phyloP scores from a whole-genome alignment of 2,888 invertebrate genomes.

The Megalurothrips usitatus region DNA sequence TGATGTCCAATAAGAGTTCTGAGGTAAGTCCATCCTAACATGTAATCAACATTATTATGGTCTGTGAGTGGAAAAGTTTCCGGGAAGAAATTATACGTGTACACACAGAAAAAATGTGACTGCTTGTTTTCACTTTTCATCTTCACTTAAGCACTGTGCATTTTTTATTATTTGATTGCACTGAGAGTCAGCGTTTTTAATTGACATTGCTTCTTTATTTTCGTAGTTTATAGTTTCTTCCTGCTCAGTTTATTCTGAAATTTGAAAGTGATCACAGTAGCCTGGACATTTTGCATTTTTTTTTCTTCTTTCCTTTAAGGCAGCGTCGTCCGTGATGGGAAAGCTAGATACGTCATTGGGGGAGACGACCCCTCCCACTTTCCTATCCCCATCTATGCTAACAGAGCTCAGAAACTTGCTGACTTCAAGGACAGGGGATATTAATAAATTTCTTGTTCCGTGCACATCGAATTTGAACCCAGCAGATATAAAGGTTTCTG shows the following conservation, averaged over 20 bases:
- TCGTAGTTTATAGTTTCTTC: too few species aligned
- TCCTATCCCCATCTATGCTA: conserved; percentile 43
- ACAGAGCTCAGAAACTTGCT: conserved; percentile 28
- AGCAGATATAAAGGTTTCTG: background rate
- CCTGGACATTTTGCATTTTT: conserved; percentile 3
- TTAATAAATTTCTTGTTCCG: background rate
- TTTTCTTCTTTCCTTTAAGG: conserved; percentile 50
- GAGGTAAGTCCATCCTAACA: background rate
- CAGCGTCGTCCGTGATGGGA: conserved; percentile 53
- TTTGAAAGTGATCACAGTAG: background rate
- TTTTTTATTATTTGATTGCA: too few species aligned
- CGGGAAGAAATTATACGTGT: too few species aligned
- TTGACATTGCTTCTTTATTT: too few species aligned
- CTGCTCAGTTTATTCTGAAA: too few species aligned
- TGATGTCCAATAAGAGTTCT: background rate
- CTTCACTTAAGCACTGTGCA: too few species aligned
- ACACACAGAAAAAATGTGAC: too few species aligned
- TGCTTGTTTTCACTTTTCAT: too few species aligned
- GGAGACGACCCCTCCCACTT: conserved; percentile 50
- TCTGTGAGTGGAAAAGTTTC: background rate
- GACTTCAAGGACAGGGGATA: conserved; percentile 1
- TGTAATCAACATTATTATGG: conserved; percentile 40
- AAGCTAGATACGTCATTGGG: conserved; percentile 51
- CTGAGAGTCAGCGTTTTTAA: too few species aligned
- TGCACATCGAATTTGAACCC: background rate